Evolutionary conservation across 2,113 vertebrate species (phyloP).

Genomic region (Erythrocercus mccallii): DNA sequence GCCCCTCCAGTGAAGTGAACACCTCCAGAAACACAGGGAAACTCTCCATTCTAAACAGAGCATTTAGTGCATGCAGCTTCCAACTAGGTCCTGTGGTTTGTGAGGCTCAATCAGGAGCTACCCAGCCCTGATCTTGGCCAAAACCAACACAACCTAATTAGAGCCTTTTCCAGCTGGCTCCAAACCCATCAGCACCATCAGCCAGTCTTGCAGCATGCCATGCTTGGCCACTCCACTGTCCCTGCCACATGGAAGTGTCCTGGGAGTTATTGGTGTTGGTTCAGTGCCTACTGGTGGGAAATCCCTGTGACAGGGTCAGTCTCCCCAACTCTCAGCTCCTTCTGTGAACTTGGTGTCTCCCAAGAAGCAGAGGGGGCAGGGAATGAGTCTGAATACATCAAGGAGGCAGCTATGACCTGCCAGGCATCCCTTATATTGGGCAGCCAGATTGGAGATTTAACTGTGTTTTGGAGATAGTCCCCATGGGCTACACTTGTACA

Average conservation of each 20-base stretch:
- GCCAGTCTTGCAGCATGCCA: neutral
- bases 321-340: accelerated
- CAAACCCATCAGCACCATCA: neutral
- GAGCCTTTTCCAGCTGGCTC: neutral
- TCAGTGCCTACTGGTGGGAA: neutral
- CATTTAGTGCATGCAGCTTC: neutral
- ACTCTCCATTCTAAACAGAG: neutral
- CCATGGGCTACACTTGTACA: neutral
- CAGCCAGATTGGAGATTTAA: neutral
- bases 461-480: neutral
- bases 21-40: neutral
- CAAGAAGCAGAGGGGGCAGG: neutral
- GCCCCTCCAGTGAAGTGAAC: neutral
- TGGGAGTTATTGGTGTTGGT: neutral
- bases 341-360: neutral
- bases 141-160: neutral
- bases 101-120: neutral
- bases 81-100: neutral
- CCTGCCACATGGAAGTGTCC: neutral
- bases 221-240: neutral
- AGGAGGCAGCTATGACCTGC: neutral
- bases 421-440: neutral
- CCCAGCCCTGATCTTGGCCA: neutral
- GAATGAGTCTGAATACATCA: neutral
- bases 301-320: neutral